Evolutionary conservation across 2,797 vertebrate species (phyloP), one percentile per base, ranked within the genome.

Genomic region (Lutjanus argentimaculatus): DNA sequence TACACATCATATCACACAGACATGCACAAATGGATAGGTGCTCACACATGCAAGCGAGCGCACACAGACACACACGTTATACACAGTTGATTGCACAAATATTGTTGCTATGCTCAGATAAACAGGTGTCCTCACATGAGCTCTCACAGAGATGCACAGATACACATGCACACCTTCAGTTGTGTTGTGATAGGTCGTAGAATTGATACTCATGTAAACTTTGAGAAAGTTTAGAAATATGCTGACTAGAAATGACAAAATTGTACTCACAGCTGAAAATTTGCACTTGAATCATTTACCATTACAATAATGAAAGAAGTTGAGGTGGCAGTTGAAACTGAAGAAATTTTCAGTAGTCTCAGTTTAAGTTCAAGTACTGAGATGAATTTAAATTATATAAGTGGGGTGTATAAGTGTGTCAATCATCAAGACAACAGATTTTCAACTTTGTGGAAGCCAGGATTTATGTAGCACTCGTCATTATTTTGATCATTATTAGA

Each of bases 1-100:
- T 86, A 88, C 91, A 92, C 91, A 87, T 91, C 89, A 87, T 73
- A 85, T 93, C 91, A 90, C 92, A 89, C 85, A 80, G 86, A 85
- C 88, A 82, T 61, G 78, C 84, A 80, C 90, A 90, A 90, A 92
- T 87, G 88, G 84, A 83, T 77, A 84, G 87, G 89, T 84, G 83
- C 79, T 85, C 78, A 62, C 72, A 83, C 64, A 67, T 77, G 65
- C 83, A 72, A 68, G 75, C 57, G 61, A 63, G 66, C 52, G n/a
- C 56, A n/a, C 55, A 67, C 7, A 83, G 17, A 49, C 73, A 58
- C 53, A 71, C 48, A 49, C 61, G 36, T 81, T 56, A 71, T 53
- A 63, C 61, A 80, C 82, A 87, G 80, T 66, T 59, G 80, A 92
- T 84, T 90, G 67, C 83, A 66, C 77, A 89, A 91, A 88, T 85